phyloP scores from a whole-genome alignment of 2,797 vertebrate species.

The Tiaroga cobitis region DNA sequence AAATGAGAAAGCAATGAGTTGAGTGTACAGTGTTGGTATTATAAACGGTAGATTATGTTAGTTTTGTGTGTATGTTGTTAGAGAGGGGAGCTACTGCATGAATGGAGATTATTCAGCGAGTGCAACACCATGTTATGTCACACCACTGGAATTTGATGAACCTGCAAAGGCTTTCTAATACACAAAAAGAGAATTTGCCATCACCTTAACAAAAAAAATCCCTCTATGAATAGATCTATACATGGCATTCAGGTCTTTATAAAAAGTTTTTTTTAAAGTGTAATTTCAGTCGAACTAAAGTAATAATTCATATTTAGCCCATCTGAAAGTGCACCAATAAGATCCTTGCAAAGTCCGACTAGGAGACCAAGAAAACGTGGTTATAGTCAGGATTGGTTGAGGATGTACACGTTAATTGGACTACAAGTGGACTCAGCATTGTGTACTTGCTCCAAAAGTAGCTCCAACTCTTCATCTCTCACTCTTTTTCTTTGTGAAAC shows the following conservation, averaged over 20 bases:
- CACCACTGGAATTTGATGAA: slow-evolving; percentile 79
- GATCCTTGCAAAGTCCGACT: neutral
- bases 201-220: neutral
- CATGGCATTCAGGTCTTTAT: neutral
- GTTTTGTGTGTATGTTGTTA: neutral
- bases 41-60: neutral
- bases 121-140: slow-evolving; percentile 70
- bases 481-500: neutral
- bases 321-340: neutral
- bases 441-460: neutral
- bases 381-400: neutral
- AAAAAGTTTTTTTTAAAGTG: neutral
- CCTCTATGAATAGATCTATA: neutral
- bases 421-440: neutral
- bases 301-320: neutral
- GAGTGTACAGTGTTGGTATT: neutral
- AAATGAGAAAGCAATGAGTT: neutral
- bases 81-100: slow-evolving; percentile 61
- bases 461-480: neutral
- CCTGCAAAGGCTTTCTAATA: slow-evolving; percentile 68
- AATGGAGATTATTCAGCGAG: slow-evolving; percentile 69
- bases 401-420: neutral
- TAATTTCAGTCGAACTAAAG: neutral
- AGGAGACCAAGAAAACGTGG: neutral
- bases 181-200: slow-evolving; percentile 43